Conservation (phyloP, 2,888 invertebrate genomes). For the Nezara viridula region DNA sequence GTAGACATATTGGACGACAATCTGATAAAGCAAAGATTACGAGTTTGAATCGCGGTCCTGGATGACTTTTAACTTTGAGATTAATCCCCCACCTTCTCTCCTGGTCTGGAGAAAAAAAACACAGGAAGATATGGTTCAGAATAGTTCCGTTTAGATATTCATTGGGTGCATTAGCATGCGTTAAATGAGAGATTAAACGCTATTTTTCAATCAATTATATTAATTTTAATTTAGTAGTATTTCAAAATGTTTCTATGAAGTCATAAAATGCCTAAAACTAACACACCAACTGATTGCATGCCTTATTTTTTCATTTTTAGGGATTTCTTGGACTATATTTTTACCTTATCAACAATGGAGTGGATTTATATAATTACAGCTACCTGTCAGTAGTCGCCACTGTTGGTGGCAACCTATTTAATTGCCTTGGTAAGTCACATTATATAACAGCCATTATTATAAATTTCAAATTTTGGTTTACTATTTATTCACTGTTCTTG, state of each 20-base stretch:
- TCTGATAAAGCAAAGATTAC: no score
- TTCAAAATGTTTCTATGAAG: neutral
- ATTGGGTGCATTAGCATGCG: no score
- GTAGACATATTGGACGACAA: no score
- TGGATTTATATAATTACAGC: neutral
- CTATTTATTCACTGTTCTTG: neutral
- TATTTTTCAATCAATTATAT: no score
- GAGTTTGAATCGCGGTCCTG: no score
- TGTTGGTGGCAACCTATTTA: slow-evolving; percentile 2
- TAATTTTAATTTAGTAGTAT: no score
- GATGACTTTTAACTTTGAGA: no score
- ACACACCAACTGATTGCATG: neutral
- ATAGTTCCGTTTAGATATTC: no score
- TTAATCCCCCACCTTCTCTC: no score
- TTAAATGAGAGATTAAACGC: no score
- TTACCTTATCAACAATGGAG: slow-evolving; percentile 18
- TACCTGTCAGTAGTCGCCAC: neutral
- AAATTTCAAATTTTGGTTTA: neutral
- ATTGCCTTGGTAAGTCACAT: slow-evolving; percentile 22
- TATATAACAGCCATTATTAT: neutral
- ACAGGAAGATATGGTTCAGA: no score
- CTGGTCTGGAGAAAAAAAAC: no score
- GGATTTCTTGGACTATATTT: slow-evolving; percentile 40
- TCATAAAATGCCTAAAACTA: neutral
- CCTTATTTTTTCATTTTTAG: neutral